Base-by-base conservation (phyloP, 1,140 invertebrate species). In the Druon quercuslanigerum region DNA sequence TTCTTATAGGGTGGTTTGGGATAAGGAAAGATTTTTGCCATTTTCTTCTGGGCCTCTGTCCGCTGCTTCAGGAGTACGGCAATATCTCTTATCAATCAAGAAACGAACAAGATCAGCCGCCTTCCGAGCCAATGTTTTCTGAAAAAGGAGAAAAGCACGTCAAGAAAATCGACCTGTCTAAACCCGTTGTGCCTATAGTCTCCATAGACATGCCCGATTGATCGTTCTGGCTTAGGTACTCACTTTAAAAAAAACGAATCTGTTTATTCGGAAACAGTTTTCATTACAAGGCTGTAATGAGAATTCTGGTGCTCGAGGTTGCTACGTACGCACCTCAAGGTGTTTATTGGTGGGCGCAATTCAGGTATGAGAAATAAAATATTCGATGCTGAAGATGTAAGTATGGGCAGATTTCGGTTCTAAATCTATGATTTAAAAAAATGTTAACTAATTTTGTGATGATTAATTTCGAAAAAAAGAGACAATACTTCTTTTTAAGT, bases 11-110 rank as follows among this genome's bases (percentile, higher is more conserved):
- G 98, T 99, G 98, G 98, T 99, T 99, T 92, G 98, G 98, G 40
- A 97, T 99, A 79, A 93, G 98, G 72, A 99, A 99, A 93, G 98
- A 98, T 85, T 99, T 99, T 88, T 99, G 98, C 88, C 96, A 97
- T 84, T 99, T 99, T 89, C 90, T 99, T 1, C 92, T 99, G 9
- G 96, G 97, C 50, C 93, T 96, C 0, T 99, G 98, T 92, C 98
- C 98, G 1, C 93, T 98, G 76, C 93, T 99, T 16, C 97, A 99
- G 93, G 98, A 99, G 87, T 99, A 99, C 89, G 98, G 97, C 6
- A 99, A 99, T 90, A 99, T 99, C 84, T 97, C 97, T 2, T 99
- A 99, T 87, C 92, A 93, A 87, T 83, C 93, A 85, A 87, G 92
- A 92, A 92, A 86, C 92, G 94, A 91, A 51, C 86, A 89, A 17